Conservation (phyloP, 2,888 invertebrate species). For the Balanococcus diminutus region DNA sequence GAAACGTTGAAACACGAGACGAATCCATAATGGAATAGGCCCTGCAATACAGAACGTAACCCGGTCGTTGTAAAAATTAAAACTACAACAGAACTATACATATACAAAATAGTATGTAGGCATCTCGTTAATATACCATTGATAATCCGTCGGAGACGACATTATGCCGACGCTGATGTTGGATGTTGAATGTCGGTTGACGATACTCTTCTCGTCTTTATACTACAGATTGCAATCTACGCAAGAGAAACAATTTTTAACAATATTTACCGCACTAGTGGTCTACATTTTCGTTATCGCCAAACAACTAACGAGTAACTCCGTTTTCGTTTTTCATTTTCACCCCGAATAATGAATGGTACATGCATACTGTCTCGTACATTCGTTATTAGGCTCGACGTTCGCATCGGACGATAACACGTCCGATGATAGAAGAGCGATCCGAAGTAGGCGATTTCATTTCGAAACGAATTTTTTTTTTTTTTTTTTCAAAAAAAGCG, state of each 20-base stretch:
- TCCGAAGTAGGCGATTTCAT: too few relatives aligned
- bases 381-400: too few relatives aligned
- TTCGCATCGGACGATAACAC: too few relatives aligned
- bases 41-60: conserved; percentile 64
- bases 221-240: background rate
- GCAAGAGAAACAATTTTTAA: background rate
- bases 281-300: background rate
- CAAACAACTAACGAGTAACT: background rate
- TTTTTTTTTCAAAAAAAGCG: too few relatives aligned
- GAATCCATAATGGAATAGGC: conserved; percentile 97
- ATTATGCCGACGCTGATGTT: conserved; percentile 58
- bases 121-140: conserved; percentile 62
- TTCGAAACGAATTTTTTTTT: too few relatives aligned
- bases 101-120: background rate
- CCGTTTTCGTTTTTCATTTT: too few relatives aligned
- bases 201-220: background rate
- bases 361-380: too few relatives aligned
- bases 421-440: too few relatives aligned
- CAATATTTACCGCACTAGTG: background rate
- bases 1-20: conserved; percentile 93
- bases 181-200: background rate
- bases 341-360: too few relatives aligned
- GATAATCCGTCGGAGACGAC: conserved; percentile 65
- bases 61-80: background rate
- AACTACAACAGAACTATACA: background rate